Base-by-base conservation (phyloP, 2,888 invertebrate genomes). In the Torymus aiolomorphi region DNA sequence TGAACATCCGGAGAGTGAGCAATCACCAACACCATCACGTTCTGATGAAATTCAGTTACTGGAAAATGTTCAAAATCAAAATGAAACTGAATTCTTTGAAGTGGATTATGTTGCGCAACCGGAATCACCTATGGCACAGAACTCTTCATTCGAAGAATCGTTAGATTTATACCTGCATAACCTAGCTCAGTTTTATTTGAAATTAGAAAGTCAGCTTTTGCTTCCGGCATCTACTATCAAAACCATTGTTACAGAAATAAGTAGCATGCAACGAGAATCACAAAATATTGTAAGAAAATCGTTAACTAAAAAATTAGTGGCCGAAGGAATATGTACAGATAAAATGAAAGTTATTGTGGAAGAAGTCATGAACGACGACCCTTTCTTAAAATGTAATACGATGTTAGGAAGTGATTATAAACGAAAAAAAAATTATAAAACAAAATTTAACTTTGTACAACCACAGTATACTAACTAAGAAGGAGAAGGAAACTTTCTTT, bases 201-300 rank as follows among this genome's bases (percentile, higher is more conserved):
- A 84, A 78, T 76, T 85, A 42, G 83, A 85, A 80, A 69, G 72
- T 14, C 63, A 84, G 56, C 81, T 81, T 69, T 61, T 81, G 16
- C 16, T 85, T 18, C 84, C 84, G 10, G 78, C 79, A 11, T 76
- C 74, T 16, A 83, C 82, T 20, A 67, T 85, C 18, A 80, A 86
- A 62, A 71, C 82, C 31, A 83, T 85, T 18, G 66, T 81, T 10
- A 24, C 42, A 49, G 80, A 82, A 72, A 76, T 82, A 78, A 14
- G 81, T 62, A 73, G 56, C 67, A 18, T 8, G 5, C 5, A 42
- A 42, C 8, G 8, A 42, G 42, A 42, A 42, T 42, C 42, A 42
- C 42, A 42, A 42, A 42, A 42, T 42, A 42, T 42, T 42, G 8
- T 42, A 42, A 42, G 42, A 42, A 42, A 83, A 75, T 83, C 72